phyloP scores from a whole-genome alignment of 2,888 invertebrate genomes.

The Trisateles emortualis region DNA sequence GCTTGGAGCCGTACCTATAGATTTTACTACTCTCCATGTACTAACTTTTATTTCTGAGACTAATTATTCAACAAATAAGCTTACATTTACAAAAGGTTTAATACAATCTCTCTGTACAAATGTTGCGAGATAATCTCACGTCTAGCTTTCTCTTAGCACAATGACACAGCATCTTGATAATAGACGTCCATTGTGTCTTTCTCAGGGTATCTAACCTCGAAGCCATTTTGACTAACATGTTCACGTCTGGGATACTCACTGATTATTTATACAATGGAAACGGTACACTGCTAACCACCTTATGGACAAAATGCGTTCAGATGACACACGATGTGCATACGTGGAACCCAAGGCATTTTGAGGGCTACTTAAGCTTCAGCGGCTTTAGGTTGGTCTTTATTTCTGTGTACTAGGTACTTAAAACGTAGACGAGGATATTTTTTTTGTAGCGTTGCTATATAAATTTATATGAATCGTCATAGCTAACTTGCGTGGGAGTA shows the following conservation, averaged over 20 bases:
- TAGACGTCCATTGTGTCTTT: slow-evolving; percentile 42
- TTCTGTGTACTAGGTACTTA: not conserved
- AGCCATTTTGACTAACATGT: slow-evolving; percentile 65
- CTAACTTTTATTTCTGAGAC: no score
- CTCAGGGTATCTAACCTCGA: slow-evolving; percentile 73
- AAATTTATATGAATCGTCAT: no score
- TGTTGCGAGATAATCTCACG: no score
- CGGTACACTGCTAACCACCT: slow-evolving; percentile 58
- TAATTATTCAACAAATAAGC: no score
- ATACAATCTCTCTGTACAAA: no score
- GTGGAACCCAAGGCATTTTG: slow-evolving; percentile 36
- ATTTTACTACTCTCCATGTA: no score
- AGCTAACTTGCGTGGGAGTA: no score
- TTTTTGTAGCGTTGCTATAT: no score
- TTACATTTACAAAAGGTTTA: no score
- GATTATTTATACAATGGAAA: slow-evolving; percentile 62
- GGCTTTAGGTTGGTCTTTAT: slow-evolving; percentile 41
- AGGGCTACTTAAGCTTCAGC: slow-evolving; percentile 22
- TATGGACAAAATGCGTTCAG: slow-evolving; percentile 61
- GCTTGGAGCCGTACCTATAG: no score
- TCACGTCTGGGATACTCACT: slow-evolving; percentile 61
- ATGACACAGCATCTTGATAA: slow-evolving; percentile 27
- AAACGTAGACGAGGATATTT: not conserved
- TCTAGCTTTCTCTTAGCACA: slow-evolving; percentile 19
- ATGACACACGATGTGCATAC: slow-evolving; percentile 43